Conservation (phyloP, 2,797 vertebrate species). For the Botia almorhae region DNA sequence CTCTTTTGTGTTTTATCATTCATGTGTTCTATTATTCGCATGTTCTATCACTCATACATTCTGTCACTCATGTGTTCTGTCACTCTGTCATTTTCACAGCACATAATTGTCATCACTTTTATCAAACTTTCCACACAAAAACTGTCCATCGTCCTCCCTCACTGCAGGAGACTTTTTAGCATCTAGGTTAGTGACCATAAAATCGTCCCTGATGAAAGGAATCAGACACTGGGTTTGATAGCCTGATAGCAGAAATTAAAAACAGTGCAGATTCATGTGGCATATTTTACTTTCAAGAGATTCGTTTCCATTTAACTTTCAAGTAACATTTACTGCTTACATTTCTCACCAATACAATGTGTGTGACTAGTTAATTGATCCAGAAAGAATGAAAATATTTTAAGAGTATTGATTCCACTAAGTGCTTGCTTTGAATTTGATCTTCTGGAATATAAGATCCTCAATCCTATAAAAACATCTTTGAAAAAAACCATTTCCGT, state of each 20-base stretch:
- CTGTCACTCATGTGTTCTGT: constrained; percentile 4
- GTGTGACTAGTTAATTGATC: constrained; percentile 38
- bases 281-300: background rate
- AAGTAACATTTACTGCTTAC: background rate
- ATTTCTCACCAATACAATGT: constrained; percentile 16
- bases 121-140: constrained; percentile 16
- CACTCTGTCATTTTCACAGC: constrained; percentile 5
- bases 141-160: constrained; percentile 43
- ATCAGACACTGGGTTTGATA: background rate
- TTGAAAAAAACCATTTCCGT: constrained; percentile 35
- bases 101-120: background rate
- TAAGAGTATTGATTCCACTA: constrained; percentile 49
- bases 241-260: background rate
- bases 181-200: constrained; percentile 28
- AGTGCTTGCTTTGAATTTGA: constrained; percentile 54
- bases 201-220: background rate
- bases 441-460: constrained; percentile 40
- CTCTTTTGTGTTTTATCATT: too few relatives aligned
- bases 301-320: too few relatives aligned
- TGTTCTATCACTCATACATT: too few relatives aligned
- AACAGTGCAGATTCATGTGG: background rate
- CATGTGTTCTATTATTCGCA: too few relatives aligned
- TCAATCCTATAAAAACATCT: constrained; percentile 49
- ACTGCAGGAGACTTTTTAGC: constrained; percentile 29
- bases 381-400: constrained; percentile 38